Evolutionary conservation across 1,140 invertebrate species (phyloP).

Genomic region (Drosophila setifemur): DNA sequence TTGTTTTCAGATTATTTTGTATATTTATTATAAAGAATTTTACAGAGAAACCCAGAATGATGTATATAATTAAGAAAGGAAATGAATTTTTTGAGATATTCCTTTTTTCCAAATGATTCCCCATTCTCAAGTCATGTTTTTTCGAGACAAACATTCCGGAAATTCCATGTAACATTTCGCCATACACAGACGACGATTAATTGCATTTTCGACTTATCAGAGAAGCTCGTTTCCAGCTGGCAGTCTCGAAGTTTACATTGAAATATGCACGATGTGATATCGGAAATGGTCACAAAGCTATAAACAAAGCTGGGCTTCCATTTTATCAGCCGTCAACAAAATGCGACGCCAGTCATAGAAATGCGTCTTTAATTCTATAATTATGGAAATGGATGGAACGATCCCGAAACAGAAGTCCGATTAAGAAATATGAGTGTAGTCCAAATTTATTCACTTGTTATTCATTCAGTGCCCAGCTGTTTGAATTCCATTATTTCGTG

Average conservation of each 20-base stretch:
- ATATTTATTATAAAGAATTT: too few species aligned
- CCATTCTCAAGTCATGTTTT: not conserved
- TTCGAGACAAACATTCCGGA: not conserved
- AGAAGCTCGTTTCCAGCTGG: constrained; percentile 2
- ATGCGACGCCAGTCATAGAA: constrained; percentile 50
- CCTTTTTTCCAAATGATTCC: not conserved
- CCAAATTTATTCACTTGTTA: constrained; percentile 23
- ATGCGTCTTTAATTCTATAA: constrained; percentile 48
- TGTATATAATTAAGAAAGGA: too few species aligned
- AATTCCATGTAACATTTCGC: not conserved
- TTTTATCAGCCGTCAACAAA: constrained; percentile 10
- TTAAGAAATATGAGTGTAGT: constrained; percentile 23
- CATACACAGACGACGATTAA: not conserved
- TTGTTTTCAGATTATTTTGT: too few species aligned
- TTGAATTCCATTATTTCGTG: constrained; percentile 40
- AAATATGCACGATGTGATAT: constrained; percentile 19
- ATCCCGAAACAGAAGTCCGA: too few species aligned
- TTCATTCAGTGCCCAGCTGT: constrained; percentile 39
- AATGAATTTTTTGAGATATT: too few species aligned
- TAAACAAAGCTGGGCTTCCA: constrained; percentile 32
- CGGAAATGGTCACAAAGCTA: constrained; percentile 13
- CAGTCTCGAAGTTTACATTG: not conserved
- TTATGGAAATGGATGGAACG: too few species aligned
- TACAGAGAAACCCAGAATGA: too few species aligned
- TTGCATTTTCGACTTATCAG: constrained; percentile 23